These are phyloP conservation scores for Labeo catla DNA, from an alignment of 2,113 vertebrate genomes.

Conservation along the genomic window DNA sequence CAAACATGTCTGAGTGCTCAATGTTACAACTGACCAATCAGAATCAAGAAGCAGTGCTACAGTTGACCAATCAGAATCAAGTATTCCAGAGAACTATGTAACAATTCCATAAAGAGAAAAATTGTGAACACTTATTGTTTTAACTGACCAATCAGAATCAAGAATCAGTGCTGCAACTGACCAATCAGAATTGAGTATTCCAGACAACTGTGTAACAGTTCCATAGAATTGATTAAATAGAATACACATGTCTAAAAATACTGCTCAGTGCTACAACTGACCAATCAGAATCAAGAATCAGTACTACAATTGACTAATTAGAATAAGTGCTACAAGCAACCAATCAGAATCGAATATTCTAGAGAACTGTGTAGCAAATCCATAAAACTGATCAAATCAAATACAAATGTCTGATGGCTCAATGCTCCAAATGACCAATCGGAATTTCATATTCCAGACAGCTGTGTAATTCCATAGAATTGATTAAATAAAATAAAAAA, in stretches of 20 bases:
- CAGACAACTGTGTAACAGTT: neutral
- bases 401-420: too few relatives aligned
- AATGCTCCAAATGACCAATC: neutral
- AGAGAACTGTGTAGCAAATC: neutral
- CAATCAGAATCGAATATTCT: neutral
- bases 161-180: neutral
- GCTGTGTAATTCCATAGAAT: neutral
- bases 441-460: too few relatives aligned
- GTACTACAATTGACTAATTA: too few relatives aligned
- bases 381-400: neutral
- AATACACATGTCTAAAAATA: neutral
- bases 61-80: neutral
- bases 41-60: neutral
- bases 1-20: neutral
- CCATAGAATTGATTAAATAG: neutral
- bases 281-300: too few relatives aligned
- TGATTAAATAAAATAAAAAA: neutral
- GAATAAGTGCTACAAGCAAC: too few relatives aligned
- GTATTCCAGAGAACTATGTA: neutral
- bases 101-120: neutral
- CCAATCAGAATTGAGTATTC: neutral
- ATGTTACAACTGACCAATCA: neutral
- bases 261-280: neutral
- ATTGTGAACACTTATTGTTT: neutral
- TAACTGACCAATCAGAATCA: neutral